Base-by-base conservation (phyloP, 2,888 invertebrate genomes). In the Meandrusa payeni region DNA sequence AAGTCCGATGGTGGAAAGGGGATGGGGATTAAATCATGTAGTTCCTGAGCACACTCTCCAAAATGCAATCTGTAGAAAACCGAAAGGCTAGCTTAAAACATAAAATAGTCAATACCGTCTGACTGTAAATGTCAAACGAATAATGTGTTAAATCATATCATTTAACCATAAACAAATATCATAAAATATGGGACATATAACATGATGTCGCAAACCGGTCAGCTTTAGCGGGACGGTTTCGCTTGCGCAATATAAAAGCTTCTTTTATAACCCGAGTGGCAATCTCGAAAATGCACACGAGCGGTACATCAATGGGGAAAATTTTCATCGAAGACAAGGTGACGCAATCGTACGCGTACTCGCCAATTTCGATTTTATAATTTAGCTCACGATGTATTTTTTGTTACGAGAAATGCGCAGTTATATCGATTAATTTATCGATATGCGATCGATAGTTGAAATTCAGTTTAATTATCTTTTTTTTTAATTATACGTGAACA, bases 251-350 rank as follows among this genome's bases (percentile, higher is more conserved):
- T 6, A n/a, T 31, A 31, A 39, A 31, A 29, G 31, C 7, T 19
- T 31, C 26, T 28, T 38, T 38, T 41, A 32, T 19, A 33, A 26
- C 6, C 33, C 33, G 24, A 9, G 6, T 17, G 13, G 41, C 41
- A 33, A 41, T 41, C 32, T 41, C 32, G 27, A 33, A 41, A 41
- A 41, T 41, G 41, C 41, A 41, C 13, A 12, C 11, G 13, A 26
- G 6, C 41, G 41, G 26, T 33, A 33, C 41, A 41, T 32, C 41
- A 41, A 41, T 41, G 41, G 7, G 10, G 5, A 9, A 33, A 40
- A 41, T n/a, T 27, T 22, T 24, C 17, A 26, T 9, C 19, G 33
- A 23, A 23, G 40, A 40, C 26, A 20, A n/a, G 20, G 17, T 41
- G 26, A 41, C 10, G 41, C 20, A 41, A 41, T 9, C 0, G 27